phyloP scores from a whole-genome alignment of 2,113 vertebrate genomes.

The Lophotis ruficrista region DNA sequence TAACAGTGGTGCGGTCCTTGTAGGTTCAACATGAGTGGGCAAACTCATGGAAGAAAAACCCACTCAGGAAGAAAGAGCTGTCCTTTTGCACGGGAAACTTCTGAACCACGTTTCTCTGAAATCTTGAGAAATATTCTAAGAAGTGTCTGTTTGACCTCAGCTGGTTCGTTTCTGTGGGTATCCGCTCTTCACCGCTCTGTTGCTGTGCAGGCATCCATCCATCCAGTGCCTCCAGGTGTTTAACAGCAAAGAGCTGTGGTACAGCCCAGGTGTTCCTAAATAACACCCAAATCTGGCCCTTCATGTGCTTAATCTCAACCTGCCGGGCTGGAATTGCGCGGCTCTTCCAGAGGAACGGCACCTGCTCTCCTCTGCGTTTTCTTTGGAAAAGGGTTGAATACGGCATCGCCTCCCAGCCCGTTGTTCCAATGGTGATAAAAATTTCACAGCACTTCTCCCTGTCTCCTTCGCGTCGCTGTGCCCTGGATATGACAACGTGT shows the following conservation, averaged over 20 bases:
- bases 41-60: background rate
- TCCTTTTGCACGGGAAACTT: background rate
- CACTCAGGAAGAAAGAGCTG: background rate
- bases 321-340: background rate
- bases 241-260: background rate
- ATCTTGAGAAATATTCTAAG: background rate
- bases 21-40: background rate
- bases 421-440: conserved; percentile 40
- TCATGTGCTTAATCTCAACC: background rate
- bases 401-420: background rate
- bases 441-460: conserved; percentile 25
- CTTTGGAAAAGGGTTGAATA: conserved; percentile 3
- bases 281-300: background rate
- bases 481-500: conserved; percentile 58
- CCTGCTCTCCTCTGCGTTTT: background rate
- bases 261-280: background rate
- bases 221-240: fast-evolving
- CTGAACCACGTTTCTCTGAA: background rate
- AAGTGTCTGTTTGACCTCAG: background rate
- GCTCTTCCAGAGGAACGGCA: background rate
- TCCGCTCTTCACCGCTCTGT: background rate
- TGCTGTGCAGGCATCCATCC: background rate
- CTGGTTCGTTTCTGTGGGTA: background rate
- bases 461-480: conserved; percentile 32
- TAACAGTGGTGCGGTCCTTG: background rate